Evolutionary conservation across 2,888 invertebrate species (phyloP).

Genomic region (Microplitis manilae): DNA sequence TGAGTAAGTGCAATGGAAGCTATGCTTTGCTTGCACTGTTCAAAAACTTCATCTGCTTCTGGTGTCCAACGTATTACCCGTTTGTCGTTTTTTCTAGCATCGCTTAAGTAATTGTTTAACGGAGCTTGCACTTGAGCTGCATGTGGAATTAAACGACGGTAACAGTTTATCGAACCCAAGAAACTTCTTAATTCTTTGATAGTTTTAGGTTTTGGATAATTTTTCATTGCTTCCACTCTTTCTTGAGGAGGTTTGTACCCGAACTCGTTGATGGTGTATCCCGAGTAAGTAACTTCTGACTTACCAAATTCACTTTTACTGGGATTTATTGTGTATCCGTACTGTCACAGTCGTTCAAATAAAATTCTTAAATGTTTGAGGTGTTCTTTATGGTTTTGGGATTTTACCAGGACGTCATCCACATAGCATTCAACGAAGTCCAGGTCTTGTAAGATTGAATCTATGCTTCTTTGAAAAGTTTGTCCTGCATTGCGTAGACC

Average conservation of each 20-base stretch:
- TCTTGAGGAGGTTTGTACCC: conserved; percentile 41
- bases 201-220: conserved; percentile 33
- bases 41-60: background rate
- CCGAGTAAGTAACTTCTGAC: conserved; percentile 39
- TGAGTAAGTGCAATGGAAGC: background rate
- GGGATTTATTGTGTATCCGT: conserved; percentile 16
- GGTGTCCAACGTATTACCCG: background rate
- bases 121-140: background rate
- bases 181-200: background rate
- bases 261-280: conserved; percentile 31
- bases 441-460: conserved; percentile 36
- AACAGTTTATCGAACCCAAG: background rate
- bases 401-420: conserved; percentile 37
- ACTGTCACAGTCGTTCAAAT: conserved; percentile 30
- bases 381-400: conserved; percentile 24
- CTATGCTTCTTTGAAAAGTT: conserved; percentile 45
- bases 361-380: conserved; percentile 32
- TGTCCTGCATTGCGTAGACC: conserved; percentile 42
- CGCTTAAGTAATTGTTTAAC: background rate
- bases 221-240: conserved; percentile 29
- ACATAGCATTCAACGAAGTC: conserved; percentile 41
- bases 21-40: background rate
- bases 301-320: conserved; percentile 41
- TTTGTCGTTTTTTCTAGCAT: background rate
- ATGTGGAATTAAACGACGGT: background rate